phyloP scores from a whole-genome alignment of 1,140 invertebrate species.

The Heliconius hermathena region DNA sequence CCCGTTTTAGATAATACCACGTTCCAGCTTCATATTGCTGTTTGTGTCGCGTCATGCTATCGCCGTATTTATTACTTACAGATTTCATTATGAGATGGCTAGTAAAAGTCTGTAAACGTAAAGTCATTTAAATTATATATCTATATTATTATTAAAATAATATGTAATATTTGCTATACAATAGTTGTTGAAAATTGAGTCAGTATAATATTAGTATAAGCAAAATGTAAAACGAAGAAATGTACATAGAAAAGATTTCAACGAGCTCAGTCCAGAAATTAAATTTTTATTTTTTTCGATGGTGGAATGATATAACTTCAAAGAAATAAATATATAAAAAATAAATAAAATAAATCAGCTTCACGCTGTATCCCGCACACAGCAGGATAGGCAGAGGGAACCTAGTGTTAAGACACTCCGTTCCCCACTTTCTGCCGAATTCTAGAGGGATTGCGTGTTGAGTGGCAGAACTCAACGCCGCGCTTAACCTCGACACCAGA shows the following conservation, averaged over 20 bases:
- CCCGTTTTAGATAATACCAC: conserved; percentile 60
- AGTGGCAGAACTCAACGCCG: no score
- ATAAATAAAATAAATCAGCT: no score
- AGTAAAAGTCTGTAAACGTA: background rate
- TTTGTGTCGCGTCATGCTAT: conserved; percentile 53
- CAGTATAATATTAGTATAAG: background rate
- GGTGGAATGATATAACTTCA: no score
- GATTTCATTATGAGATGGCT: conserved; percentile 2
- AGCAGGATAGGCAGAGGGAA: no score
- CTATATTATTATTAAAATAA: background rate
- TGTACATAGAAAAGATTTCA: conserved; percentile 26
- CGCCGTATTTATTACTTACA: conserved; percentile 14
- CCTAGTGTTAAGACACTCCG: no score
- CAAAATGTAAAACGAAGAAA: background rate
- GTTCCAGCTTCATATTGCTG: conserved; percentile 41
- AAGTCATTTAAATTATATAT: background rate
- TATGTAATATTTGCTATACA: background rate
- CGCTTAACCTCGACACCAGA: no score
- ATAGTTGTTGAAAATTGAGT: background rate
- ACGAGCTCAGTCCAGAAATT: background rate
- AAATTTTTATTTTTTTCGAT: background rate
- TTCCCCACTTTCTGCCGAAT: no score
- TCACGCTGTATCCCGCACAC: no score
- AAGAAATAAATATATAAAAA: no score
- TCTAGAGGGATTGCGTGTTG: no score